Evolutionary conservation across 2,797 vertebrate genomes (phyloP).

Genomic region (Urocyon cinereoargenteus): DNA sequence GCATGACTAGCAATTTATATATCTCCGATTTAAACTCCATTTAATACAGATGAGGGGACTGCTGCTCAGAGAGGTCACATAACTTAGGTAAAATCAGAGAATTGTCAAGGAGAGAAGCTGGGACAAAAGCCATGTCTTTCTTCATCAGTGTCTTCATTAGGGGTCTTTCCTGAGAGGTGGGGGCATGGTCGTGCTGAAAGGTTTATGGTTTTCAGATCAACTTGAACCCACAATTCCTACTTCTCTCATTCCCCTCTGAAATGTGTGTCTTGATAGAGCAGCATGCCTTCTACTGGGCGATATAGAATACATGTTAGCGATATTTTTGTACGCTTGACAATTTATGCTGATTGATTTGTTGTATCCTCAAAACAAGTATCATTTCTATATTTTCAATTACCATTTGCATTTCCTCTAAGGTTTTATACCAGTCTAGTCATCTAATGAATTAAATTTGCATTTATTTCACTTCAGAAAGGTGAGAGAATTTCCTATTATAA

Average conservation of each 20-base stretch:
- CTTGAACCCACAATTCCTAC: not conserved
- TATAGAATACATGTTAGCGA: conserved; percentile 57
- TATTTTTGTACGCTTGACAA: conserved; percentile 77
- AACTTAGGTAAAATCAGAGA: not conserved
- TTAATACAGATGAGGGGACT: not conserved
- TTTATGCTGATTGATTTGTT: conserved; percentile 81
- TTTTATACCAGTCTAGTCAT: conserved; percentile 79
- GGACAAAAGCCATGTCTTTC: not conserved
- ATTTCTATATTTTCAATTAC: conserved; percentile 78
- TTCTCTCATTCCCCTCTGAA: not conserved
- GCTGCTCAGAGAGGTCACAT: not conserved
- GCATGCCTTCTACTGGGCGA: conserved; percentile 72
- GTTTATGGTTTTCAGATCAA: not conserved
- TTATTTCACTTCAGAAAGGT: conserved; percentile 81
- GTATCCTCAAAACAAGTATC: conserved; percentile 70
- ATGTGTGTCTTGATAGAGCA: conserved; percentile 65
- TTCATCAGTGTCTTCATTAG: not conserved
- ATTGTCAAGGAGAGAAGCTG: not conserved
- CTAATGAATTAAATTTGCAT: conserved; percentile 79
- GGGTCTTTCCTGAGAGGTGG: not conserved
- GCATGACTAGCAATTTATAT: not conserved
- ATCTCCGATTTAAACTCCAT: not conserved
- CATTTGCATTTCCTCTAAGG: conserved; percentile 78
- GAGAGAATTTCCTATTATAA: conserved; percentile 71
- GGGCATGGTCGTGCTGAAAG: not conserved